Evolutionary conservation across 1,140 invertebrate species (phyloP), one percentile per base, ranked within the genome.

Genomic region (Andrena cerasifolii): DNA sequence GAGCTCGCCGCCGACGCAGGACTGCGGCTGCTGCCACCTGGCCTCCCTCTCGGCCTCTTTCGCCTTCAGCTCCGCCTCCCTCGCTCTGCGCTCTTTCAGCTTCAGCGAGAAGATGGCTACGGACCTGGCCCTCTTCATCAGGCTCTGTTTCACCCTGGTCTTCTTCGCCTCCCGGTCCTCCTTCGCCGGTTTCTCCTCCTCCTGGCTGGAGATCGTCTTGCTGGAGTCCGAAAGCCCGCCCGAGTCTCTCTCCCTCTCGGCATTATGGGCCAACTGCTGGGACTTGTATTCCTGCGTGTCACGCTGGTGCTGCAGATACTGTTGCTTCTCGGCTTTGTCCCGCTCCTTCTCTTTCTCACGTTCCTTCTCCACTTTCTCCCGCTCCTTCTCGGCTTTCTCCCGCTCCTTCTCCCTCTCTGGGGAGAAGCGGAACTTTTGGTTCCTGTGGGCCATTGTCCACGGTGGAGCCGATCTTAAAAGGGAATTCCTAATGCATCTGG

Each of bases 51-150:
- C 91, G 3, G 90, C 90, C 43, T 92, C 91, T 26, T 92, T 91
- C 4, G 94, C 94, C 74, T 94, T 95, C 72, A 94, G 93, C 70
- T 95, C 95, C 0, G 95, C 95, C 66, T 96, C 96, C 2, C 95
- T 93, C 26, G 96, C 96, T 54, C 96, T 92, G 45, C 96, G 93
- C 79, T 96, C 95, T 75, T 96, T 95, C 62, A 97, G 88, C 65
- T 96, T 96, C 28, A 97, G 89, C 1, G 96, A 97, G 89, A 97
- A 97, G 80, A 97, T 96, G 10, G 96, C 96, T 33, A 97, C 96
- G 1, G 96, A 96, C 12, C 96, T 93, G 5, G 96, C 96, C 58
- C 96, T 94, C 89, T 97, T 97, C 91, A 97, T 96, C 56, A 97
- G 88, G 78, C 94, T 95, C 59, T 96, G 95, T 77, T 95, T 96